Evolutionary conservation across 2,888 invertebrate genomes (phyloP).

Genomic region (Lasius fuliginosus): DNA sequence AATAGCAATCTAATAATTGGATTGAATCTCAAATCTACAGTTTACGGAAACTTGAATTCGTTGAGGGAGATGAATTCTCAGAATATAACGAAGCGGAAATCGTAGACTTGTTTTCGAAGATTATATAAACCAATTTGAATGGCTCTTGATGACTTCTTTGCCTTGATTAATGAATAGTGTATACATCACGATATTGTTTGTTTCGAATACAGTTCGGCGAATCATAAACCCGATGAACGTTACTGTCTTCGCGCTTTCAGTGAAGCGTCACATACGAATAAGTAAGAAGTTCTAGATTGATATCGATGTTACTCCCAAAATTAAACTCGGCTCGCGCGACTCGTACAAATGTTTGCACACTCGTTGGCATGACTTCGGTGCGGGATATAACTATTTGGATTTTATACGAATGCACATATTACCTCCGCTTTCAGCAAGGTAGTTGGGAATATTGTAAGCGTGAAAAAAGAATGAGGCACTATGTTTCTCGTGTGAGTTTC

Average conservation of each 20-base stretch:
- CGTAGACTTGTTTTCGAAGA: conserved; percentile 21
- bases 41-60: conserved; percentile 24
- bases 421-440: conserved; percentile 10
- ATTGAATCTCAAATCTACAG: conserved; percentile 2
- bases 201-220: not conserved
- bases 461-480: not conserved
- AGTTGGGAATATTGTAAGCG: not conserved
- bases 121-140: conserved; percentile 24
- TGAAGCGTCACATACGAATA: not conserved
- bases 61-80: conserved; percentile 25
- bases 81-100: conserved; percentile 18
- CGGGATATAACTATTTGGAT: not conserved
- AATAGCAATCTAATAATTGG: conserved; percentile 22
- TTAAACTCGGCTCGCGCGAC: not conserved
- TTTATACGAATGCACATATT: conserved; percentile 13
- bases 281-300: conserved; percentile 13
- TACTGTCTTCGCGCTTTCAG: not conserved
- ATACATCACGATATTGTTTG: not conserved
- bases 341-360: not conserved
- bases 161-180: not conserved
- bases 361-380: not conserved
- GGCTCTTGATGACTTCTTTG: not conserved
- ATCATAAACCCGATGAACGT: not conserved
- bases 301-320: conserved; percentile 21
- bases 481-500: not conserved